Base-by-base conservation (phyloP, 2,797 vertebrate species). In the Sebastiscus albofasciatus region DNA sequence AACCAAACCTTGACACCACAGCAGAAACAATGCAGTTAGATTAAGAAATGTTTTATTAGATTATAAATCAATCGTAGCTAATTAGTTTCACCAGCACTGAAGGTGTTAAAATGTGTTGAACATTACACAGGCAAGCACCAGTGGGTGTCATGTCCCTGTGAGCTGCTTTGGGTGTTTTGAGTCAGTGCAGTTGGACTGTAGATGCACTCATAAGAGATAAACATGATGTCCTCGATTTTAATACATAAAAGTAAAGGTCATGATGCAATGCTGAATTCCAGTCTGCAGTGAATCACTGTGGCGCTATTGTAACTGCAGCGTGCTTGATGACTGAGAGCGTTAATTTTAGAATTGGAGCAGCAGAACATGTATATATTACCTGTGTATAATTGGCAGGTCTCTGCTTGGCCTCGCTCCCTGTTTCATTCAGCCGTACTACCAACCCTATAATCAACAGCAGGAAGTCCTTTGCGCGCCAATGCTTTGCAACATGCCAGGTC, bases 381-480 rank as follows among this genome's bases (percentile, higher is more conserved):
- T 89, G 87, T 24, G 64, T 78, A 14, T 94, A 94, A 94, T 94
- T 93, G 89, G 90, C 89, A 93, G 88, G 89, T 94, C 81, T 90
- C 29, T 86, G 89, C 79, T 85, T 84, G 83, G 88, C 83, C 65
- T 70, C 49, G 39, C 86, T 80, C 33, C 46, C 81, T 8, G 87
- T 89, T 92, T 91, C 86, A 86, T 88, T 92, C 87, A 90, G 69
- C 75, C 64, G 79, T 77, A 76, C 74, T 36, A 80, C 88, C 86
- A 91, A 94, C 88, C 95, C 94, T 71, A 68, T 96, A 95, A 96
- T 96, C 93, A 94, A 62, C 81, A 60, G 72, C 90, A 95, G 95
- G 95, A 95, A 95, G 94, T 94, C 72, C 59, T 82, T 87, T 89
- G 75, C 29, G 76, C 84, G 60, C 86, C 79, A 79, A 72, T 79